Evolutionary conservation across 2,888 invertebrate genomes (phyloP), one percentile per base, ranked within the genome.

Genomic region (Hydriomena furcata): DNA sequence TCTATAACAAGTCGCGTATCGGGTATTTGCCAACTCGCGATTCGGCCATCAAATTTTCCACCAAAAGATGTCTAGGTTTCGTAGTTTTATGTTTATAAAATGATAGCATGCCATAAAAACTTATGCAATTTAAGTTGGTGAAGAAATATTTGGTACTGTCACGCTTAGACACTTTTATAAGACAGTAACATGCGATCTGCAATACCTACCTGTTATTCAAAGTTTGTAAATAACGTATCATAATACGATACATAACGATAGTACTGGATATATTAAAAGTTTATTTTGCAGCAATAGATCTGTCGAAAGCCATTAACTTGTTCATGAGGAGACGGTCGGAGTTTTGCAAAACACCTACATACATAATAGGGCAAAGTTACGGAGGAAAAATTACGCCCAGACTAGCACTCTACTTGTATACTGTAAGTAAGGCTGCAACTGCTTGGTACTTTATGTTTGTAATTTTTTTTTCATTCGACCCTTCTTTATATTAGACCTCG

Each of bases 341-440:
- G 58, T 97, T 97, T 73, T 91, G 93, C 62, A 89, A 84, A 35
- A 93, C 94, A 0, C 95, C 97, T 0, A 89, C 96, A 24, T 97
- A 97, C 75, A 93, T 98, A 46, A 94, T 96, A 68, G 95, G 94
- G 23, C 97, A 98, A 83, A 97, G 97, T 43, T 98, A 98, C 76
- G 98, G 98, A 23, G 97, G 97, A 5, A 98, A 98, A 91, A 95
- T 97, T 93, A 94, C 95, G 7, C 85, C 89, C 7, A 71, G 88
- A 65, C 61, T 89, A 60, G 85, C 73, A 35, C 73, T 70, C 47
- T 82, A 84, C 61, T 76, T 89, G 52, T 71, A 84, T 47, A 79
- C 73, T 65, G 89, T 88, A 75, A 20, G 78, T 73, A 3, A 1
- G 1, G n/a, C 6, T 7, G 2, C 1, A 8, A 32, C 23, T 51